These are phyloP conservation scores for Drosophila lowei DNA, from an alignment of 1,140 invertebrate genomes.

Conservation along the genomic window DNA sequence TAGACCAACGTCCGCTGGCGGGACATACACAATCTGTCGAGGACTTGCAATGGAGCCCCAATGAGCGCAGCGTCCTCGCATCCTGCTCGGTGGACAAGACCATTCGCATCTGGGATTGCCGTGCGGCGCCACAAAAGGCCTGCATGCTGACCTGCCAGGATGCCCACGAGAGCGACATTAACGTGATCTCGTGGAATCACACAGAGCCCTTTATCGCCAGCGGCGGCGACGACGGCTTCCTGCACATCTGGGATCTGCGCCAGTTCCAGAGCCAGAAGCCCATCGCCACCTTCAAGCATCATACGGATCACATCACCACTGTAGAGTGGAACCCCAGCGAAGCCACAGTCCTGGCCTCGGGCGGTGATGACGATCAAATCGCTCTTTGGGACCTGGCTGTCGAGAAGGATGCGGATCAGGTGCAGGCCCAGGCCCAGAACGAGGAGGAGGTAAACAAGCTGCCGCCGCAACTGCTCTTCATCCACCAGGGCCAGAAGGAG, in stretches of 20 bases:
- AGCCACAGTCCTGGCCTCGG: slow-evolving; percentile 95
- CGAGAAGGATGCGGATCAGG: slow-evolving; percentile 89
- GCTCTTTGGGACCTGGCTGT: slow-evolving; percentile 98
- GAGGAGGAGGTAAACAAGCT: slow-evolving; percentile 86
- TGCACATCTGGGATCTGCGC: slow-evolving; percentile 98
- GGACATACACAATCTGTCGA: slow-evolving; percentile 97
- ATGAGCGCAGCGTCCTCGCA: slow-evolving; percentile 95
- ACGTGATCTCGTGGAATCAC: slow-evolving; percentile 98
- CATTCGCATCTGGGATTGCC: slow-evolving; percentile 95
- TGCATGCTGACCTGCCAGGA: slow-evolving; percentile 95
- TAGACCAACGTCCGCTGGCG: slow-evolving; percentile 93
- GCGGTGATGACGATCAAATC: slow-evolving; percentile 98
- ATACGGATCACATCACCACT: slow-evolving; percentile 95
- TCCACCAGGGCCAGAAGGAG: slow-evolving; percentile 99
- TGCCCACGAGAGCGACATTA: slow-evolving; percentile 96
- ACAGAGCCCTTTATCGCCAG: slow-evolving; percentile 95
- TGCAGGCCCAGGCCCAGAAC: slow-evolving; percentile 83
- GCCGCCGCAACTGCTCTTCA: slow-evolving; percentile 97
- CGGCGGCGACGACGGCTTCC: slow-evolving; percentile 97
- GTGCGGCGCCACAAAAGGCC: slow-evolving; percentile 92
- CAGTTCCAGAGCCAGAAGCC: slow-evolving; percentile 92
- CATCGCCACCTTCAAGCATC: slow-evolving; percentile 97
- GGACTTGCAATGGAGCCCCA: slow-evolving; percentile 99
- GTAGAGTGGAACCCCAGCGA: slow-evolving; percentile 98
- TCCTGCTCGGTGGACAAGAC: slow-evolving; percentile 97